phyloP scores from a whole-genome alignment of 2,888 invertebrate species.

The Heliconius charithonia region DNA sequence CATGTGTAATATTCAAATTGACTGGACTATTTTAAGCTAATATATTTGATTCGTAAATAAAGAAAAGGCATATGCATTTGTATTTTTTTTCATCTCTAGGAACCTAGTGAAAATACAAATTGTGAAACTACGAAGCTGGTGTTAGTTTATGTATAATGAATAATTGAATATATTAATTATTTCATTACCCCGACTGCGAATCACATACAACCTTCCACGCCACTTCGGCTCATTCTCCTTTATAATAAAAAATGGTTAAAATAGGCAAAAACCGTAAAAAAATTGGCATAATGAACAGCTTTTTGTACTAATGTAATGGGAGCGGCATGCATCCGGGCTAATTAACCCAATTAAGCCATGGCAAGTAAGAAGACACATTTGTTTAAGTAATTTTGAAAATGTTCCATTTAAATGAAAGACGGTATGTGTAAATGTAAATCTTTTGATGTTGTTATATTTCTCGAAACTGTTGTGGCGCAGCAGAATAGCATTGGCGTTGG shows the following conservation, averaged over 20 bases:
- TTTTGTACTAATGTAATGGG: not conserved
- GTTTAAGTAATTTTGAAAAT: conserved; percentile 7
- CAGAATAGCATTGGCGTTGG: too few species aligned
- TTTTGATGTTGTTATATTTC: not conserved
- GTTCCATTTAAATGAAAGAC: not conserved
- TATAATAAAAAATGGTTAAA: not conserved
- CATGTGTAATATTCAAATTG: too few species aligned
- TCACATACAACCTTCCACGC: not conserved
- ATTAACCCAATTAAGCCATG: conserved; percentile 15
- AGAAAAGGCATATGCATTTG: too few species aligned
- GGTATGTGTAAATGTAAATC: not conserved
- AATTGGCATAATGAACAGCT: not conserved
- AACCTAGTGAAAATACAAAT: too few species aligned
- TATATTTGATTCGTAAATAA: too few species aligned
- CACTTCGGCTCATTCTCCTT: not conserved
- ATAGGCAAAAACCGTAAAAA: not conserved
- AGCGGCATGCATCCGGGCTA: conserved; percentile 3
- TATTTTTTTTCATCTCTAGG: too few species aligned
- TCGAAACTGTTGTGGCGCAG: not conserved
- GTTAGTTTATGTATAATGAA: too few species aligned
- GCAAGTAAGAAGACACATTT: not conserved
- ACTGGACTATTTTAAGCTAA: too few species aligned
- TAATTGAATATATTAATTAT: too few species aligned
- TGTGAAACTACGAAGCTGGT: too few species aligned
- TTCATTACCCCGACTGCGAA: not conserved